phyloP scores from a whole-genome alignment of 2,888 invertebrate genomes.

The Parascotia fuliginaria region DNA sequence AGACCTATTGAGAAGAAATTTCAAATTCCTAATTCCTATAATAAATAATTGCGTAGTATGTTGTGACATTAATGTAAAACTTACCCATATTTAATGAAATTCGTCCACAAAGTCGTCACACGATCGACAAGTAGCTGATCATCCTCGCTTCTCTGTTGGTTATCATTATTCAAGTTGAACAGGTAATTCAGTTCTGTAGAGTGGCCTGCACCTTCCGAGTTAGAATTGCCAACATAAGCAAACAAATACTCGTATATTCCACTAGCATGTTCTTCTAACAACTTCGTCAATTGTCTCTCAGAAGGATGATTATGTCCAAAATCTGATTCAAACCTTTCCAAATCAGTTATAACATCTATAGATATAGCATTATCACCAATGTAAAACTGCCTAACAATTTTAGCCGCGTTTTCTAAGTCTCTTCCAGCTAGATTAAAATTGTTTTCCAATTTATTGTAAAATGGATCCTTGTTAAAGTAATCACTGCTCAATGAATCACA shows the following conservation, averaged over 20 bases:
- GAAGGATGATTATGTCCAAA: conserved; percentile 69
- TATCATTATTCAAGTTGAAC: conserved; percentile 49
- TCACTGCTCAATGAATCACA: conserved; percentile 43
- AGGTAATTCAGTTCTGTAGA: conserved; percentile 67
- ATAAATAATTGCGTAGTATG: neutral
- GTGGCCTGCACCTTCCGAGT: conserved; percentile 56
- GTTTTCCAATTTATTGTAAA: conserved; percentile 60
- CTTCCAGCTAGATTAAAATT: conserved; percentile 66
- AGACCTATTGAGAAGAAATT: too few species aligned
- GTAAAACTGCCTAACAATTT: conserved; percentile 66
- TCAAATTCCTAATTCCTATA: neutral
- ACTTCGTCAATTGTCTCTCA: conserved; percentile 60
- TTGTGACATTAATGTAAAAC: conserved; percentile 15
- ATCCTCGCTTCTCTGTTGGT: conserved; percentile 44
- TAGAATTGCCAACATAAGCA: conserved; percentile 59
- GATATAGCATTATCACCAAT: conserved; percentile 70
- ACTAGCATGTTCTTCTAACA: conserved; percentile 65
- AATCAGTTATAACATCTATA: conserved; percentile 46
- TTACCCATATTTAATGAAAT: conserved; percentile 78
- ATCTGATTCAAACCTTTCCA: conserved; percentile 71
- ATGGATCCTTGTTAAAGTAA: conserved; percentile 66
- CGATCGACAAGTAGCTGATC: conserved; percentile 62
- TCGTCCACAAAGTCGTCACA: conserved; percentile 69
- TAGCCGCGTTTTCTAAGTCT: conserved; percentile 53
- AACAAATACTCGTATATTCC: conserved; percentile 71